These are phyloP conservation scores for Eueides isabella DNA, from an alignment of 1,140 invertebrate species.

Conservation along the genomic window DNA sequence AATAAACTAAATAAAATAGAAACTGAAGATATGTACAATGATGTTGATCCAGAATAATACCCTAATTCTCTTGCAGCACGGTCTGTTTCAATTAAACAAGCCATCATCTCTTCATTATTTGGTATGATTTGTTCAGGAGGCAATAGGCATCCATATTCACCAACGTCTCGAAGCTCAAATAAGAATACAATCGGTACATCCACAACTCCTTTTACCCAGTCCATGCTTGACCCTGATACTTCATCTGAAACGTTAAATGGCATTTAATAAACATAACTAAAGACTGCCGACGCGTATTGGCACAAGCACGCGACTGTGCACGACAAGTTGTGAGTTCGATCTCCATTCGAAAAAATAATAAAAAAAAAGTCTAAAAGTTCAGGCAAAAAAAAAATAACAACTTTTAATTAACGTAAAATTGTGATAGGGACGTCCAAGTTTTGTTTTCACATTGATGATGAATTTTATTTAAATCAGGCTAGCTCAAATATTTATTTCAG, in stretches of 20 bases:
- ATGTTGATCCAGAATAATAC: constrained; percentile 51
- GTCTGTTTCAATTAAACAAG: constrained; percentile 85
- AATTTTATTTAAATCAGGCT: not conserved
- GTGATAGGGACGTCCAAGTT: not conserved
- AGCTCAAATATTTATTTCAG: not conserved
- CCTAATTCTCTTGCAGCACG: constrained; percentile 69
- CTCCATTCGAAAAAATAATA: no score
- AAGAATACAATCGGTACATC: constrained; percentile 87
- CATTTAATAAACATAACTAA: not conserved
- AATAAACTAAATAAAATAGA: not conserved
- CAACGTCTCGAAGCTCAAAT: constrained; percentile 84
- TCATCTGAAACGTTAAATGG: constrained; percentile 68
- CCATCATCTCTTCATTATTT: constrained; percentile 87
- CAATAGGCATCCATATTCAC: constrained; percentile 89
- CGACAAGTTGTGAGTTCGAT: no score
- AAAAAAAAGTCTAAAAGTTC: no score
- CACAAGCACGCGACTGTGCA: no score
- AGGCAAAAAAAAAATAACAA: no score
- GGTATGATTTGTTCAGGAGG: constrained; percentile 89
- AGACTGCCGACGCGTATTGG: no score
- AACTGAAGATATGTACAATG: not conserved
- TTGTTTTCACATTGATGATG: not conserved
- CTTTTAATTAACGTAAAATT: not conserved
- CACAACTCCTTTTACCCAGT: constrained; percentile 87
- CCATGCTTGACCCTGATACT: constrained; percentile 85